phyloP scores from a whole-genome alignment of 2,888 invertebrate species.

The Scaptomyza caliginosa region DNA sequence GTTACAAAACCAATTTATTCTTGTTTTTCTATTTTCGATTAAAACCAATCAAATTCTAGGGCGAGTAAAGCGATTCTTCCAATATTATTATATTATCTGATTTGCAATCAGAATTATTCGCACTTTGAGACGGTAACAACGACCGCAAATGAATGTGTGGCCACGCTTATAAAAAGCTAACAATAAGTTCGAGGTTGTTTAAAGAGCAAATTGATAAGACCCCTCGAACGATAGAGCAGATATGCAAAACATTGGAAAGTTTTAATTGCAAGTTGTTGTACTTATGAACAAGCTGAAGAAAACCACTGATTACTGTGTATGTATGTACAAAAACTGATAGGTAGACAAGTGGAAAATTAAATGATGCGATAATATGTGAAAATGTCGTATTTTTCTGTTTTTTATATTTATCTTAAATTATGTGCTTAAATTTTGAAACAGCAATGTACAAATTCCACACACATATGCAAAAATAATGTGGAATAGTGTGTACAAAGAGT shows the following conservation, averaged over 20 bases:
- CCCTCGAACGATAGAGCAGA: conserved; percentile 21
- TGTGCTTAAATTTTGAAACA: background rate
- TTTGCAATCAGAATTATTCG: conserved; percentile 58
- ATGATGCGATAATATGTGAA: no score
- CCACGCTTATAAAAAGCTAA: conserved; percentile 51
- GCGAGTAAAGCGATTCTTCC: background rate
- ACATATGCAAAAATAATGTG: background rate
- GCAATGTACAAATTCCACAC: background rate
- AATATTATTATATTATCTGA: conserved; percentile 15
- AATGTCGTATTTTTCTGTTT: background rate
- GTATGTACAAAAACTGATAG: no score
- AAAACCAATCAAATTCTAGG: background rate
- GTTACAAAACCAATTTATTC: background rate
- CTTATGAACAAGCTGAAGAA: conserved; percentile 1
- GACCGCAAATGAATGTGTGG: conserved; percentile 32
- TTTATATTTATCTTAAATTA: background rate
- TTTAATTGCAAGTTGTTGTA: conserved; percentile 53
- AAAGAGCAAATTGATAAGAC: conserved; percentile 51
- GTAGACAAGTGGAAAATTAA: no score
- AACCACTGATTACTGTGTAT: no score
- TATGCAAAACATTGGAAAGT: conserved; percentile 22
- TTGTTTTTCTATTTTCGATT: background rate
- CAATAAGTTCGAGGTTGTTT: conserved; percentile 12
- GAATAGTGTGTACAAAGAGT: conserved; percentile 28
- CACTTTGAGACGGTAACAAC: conserved; percentile 57